Base-by-base conservation (phyloP, 2,888 invertebrate genomes). In the Andrena fulva region DNA sequence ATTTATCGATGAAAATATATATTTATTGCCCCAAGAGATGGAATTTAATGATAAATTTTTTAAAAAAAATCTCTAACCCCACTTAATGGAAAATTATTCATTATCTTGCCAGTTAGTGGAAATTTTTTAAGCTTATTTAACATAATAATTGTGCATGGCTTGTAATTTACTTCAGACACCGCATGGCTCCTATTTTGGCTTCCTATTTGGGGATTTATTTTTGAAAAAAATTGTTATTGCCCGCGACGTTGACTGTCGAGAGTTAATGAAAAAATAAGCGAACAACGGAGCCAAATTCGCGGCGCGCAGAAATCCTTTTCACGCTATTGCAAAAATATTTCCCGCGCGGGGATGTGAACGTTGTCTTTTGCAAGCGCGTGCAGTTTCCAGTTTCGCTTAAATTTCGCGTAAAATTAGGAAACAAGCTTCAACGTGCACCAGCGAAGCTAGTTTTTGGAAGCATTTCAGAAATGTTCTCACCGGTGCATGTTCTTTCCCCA, bases 231-330 rank as follows among this genome's bases (percentile, higher is more conserved):
- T 67, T 10, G 1, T 33, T 16, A 12, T 33, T 33, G 31, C 29
- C 16, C 12, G 3, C 7, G 33, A 68, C 16, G 67, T 31, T 31
- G 31, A 31, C 12, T 33, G 54, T 56, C 33, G 33, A 54, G 54
- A 33, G 24, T 54, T 33, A 54, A 68, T 68, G 68, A 68, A 33
- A 31, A 68, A 68, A 68, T 68, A 68, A 54, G 12, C 31, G 68
- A 56, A 52, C 33, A 59, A 27, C n/a, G 10, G 35, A 1, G 20
- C 35, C n/a, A 69, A 69, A 56, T 69, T 69, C 68, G 27, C 8
- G 24, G 54, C 2, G 27, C 33, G 8, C 4, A 69, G 35, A 59
- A 56, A n/a, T 8, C 10, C 16, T 54, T 20, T 24, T 20, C n/a
- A 33, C 68, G 54, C 2, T 24, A 31, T 56, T 27, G 35, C 4